Evolutionary conservation across 2,888 invertebrate genomes (phyloP), one percentile per base, ranked within the genome.

Genomic region (Ornithoptera priamus): DNA sequence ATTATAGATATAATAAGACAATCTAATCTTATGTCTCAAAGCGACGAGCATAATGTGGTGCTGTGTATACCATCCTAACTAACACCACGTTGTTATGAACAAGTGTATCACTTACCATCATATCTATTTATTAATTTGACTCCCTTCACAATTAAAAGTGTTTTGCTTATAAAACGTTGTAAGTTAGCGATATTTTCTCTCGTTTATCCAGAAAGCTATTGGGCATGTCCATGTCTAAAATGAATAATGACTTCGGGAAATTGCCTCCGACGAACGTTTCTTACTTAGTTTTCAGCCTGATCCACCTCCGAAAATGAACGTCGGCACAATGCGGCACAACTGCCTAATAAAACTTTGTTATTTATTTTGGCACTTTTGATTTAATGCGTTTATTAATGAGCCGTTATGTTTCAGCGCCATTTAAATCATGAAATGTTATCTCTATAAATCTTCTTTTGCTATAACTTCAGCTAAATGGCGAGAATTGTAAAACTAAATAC

Each of bases 211-310:
- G 22, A 30, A 58, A 58, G 39, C 50, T 59, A 70, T 70, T 70
- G 66, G 66, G 66, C 59, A 59, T 70, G 62, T 66, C 63, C 57
- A 62, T 59, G 70, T 63, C 70, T 70, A 81, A 85, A 86, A 89
- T 90, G 90, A 90, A 81, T 88, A 87, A 90, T 89, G 86, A 84
- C 87, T 86, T 81, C 79, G 82, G 84, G 85, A 89, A 89, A 90
- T 90, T 88, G 85, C 84, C 83, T 86, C 78, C 78, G 79, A 82
- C 89, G 88, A 90, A 86, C 89, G 86, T 85, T 88, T 87, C 84
- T 87, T 84, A 83, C 81, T 77, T 81, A 85, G 80, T 85, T 87
- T 85, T 82, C 85, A 86, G 85, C 81, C 79, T 81, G 82, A 86
- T 68, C 63, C 50, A 81, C 79, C 80, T 76, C 77, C 75, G 77